Base-by-base conservation (phyloP, 2,797 vertebrate species). In the Acomys russatus region DNA sequence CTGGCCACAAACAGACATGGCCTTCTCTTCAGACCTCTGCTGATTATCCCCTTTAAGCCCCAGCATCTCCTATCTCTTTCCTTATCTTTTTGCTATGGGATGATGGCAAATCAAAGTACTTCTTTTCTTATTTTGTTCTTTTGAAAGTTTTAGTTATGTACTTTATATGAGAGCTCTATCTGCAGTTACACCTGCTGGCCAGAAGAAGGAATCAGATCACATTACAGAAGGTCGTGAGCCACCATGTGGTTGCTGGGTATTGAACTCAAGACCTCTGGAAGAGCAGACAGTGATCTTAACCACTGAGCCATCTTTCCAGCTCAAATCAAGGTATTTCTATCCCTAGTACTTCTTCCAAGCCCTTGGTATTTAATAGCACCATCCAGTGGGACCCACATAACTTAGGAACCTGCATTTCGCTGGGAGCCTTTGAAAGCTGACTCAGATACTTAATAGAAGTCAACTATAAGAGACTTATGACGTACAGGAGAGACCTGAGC, bases 11-110 rank as follows among this genome's bases (percentile, higher is more conserved):
- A 38, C 56, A 74, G 28, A 64, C 4, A 35, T 28, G 33, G n/a
- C 38, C 23, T 30, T 71, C 90, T 28, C 4, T 4, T 2, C 33
- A 5, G 70, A 22, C 18, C 25, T 33, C 23, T 38, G 66, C 59
- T 63, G n/a, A 18, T 14, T 8, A 6, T 0, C 1, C 22, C 4
- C 44, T 8, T 0, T 12, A 12, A 5, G 5, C 23, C 63, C 35
- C 1, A 56, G 4, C 0, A 28, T 0, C 9, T 0, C 12, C 22
- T 5, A 23, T 25, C 4, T 79, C 44, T 49, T 9, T 64, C 25
- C 64, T 56, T 15, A 30, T 86, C 56, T 90, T 68, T 35, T 66
- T 83, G 76, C 33, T 30, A 44, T 23, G 22, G 6, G 68, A 8
- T 68, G 66, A 59, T 0, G 54, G 77, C 38, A 88, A 59, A 64